Percentiles rank a stretch among this genome's conserved stretches.
Conservation (phyloP, 2,113 vertebrate genomes). For the Micromys minutus region DNA sequence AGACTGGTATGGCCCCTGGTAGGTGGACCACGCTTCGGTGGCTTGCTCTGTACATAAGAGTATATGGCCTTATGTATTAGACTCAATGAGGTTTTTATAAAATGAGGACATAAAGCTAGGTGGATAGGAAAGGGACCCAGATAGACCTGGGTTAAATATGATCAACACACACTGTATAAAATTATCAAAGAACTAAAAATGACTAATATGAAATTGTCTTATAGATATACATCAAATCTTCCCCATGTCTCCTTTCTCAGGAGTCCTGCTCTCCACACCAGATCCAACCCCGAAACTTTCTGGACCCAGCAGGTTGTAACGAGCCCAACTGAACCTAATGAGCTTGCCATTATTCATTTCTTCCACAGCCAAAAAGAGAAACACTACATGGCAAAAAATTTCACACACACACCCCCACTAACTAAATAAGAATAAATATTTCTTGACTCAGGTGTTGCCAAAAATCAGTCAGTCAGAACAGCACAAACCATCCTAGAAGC, state of each 20-base stretch:
- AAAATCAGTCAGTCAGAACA: slow-evolving; percentile 51
- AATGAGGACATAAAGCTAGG: neutral
- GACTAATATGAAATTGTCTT: neutral
- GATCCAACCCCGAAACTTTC: slow-evolving; percentile 71
- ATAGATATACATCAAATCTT: neutral
- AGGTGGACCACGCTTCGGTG: no score
- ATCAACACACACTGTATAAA: neutral
- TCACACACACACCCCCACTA: neutral
- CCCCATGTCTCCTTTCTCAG: neutral
- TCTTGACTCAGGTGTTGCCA: slow-evolving; percentile 58
- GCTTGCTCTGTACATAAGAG: no score
- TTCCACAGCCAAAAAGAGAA: slow-evolving; percentile 54
- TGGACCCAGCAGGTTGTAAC: slow-evolving; percentile 73
- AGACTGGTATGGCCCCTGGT: neutral
- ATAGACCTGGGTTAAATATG: neutral
- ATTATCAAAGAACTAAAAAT: neutral
- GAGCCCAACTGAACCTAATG: slow-evolving; percentile 70
- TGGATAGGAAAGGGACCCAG: neutral
- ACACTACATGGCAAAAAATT: slow-evolving; percentile 6
- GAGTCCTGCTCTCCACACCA: slow-evolving; percentile 63
- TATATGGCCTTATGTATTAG: neutral
- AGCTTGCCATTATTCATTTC: slow-evolving; percentile 71
- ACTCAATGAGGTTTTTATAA: neutral
- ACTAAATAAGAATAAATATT: slow-evolving; percentile 65
- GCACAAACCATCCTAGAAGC: neutral